Base-by-base conservation (phyloP, 2,888 invertebrate species). In the Mystacides longicornis region DNA sequence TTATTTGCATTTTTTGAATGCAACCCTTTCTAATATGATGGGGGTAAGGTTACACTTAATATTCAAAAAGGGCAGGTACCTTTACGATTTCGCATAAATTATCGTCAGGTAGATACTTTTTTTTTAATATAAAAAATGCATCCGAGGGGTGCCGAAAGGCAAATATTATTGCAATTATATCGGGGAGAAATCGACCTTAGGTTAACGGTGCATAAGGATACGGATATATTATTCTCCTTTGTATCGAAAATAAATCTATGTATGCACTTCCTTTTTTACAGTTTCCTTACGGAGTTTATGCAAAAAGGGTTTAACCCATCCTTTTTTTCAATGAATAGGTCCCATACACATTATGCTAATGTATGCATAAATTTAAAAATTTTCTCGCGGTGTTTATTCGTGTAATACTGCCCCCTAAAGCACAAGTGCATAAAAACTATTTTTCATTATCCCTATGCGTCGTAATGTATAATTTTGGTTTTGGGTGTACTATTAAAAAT, bases 31-130 rank as follows among this genome's bases (percentile, higher is more conserved):
- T 75, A 77, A 55, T 75, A 75, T 74, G 73, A 76, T 37, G 37
- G 77, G 77, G 77, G 77, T 77, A 75, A 77, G 71, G 75, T 77
- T 77, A 73, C 76, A 77, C 75, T 77, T 76, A 77, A 76, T 75
- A 77, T 77, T 76, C 76, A 73, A 72, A 58, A 71, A 77, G 75
- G 77, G 77, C 77, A 77, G 77, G 77, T 77, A 77, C 77, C 75
- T 73, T 73, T 72, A 73, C 75, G 75, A 73, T 76, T 73, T 75
- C 74, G 77, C 75, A 77, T 77, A 77, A 77, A 77, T 77, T 77
- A 77, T 71, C 76, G 74, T 75, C 77, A 77, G 77, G 77, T 77
- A 77, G 75, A 76, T 74, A 68, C 67, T 68, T 67, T 73, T 74
- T 55, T 57, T 60, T 58, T 37, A 55, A 46, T 55, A 55, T n/a